phyloP scores from a whole-genome alignment of 2,888 invertebrate genomes.

The Campoplex nolae region DNA sequence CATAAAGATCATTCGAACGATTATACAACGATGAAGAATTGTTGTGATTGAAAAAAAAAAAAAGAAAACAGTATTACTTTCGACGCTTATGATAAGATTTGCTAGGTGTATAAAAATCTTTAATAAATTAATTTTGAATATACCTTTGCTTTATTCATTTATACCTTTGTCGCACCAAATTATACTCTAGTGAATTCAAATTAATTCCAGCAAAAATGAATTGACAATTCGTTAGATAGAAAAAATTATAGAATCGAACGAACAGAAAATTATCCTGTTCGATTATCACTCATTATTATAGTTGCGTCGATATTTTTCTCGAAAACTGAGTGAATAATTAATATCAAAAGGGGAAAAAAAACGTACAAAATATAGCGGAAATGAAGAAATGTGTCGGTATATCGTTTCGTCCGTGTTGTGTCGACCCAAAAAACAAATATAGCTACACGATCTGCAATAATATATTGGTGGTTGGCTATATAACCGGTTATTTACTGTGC shows the following conservation, averaged over 20 bases:
- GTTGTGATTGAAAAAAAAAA: slow-evolving; percentile 1
- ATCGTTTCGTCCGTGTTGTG: not conserved
- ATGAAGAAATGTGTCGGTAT: not conserved
- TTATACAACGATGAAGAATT: not conserved
- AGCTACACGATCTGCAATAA: not conserved
- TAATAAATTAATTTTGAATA: slow-evolving; percentile 6
- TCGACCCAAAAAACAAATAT: not conserved
- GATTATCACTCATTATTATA: not conserved
- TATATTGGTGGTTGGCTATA: not conserved
- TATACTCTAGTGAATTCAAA: no score
- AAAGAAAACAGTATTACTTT: slow-evolving; percentile 50
- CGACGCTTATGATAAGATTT: slow-evolving; percentile 3
- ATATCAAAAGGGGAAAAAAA: not conserved
- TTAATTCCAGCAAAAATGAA: no score
- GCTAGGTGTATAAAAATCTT: not conserved
- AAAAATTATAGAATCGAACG: no score
- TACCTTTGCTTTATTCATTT: not conserved
- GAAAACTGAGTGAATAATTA: not conserved
- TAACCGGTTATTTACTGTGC: not conserved
- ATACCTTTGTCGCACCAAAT: not conserved
- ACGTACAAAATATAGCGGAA: not conserved
- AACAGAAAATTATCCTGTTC: not conserved
- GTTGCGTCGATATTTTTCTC: not conserved
- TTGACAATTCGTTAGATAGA: no score
- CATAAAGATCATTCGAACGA: not conserved